Conservation (phyloP, 2,797 vertebrate genomes). For the Myotis planiceps region DNA sequence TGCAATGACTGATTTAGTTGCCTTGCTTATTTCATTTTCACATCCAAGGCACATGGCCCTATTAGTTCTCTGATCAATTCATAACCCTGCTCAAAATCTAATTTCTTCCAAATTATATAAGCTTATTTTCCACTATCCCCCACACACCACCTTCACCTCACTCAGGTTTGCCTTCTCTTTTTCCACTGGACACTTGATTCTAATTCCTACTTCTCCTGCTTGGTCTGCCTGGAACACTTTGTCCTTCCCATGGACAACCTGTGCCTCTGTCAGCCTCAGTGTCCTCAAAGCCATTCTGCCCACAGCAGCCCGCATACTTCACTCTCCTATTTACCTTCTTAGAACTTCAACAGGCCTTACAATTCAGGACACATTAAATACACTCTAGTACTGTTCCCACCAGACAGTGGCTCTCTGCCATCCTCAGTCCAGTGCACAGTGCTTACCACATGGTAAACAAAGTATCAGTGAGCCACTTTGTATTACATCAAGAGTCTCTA, state of each 20-base stretch:
- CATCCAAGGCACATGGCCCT: not conserved
- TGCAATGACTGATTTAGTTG: not conserved
- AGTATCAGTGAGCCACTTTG: not conserved
- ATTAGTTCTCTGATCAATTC: not conserved
- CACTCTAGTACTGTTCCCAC: not conserved
- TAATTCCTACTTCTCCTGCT: not conserved
- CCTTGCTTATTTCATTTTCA: not conserved
- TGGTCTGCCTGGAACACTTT: not conserved
- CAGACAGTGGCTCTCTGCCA: not conserved
- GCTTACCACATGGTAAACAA: not conserved
- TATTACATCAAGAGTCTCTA: not conserved
- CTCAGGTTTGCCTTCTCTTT: not conserved
- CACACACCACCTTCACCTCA: not conserved
- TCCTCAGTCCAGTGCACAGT: not conserved
- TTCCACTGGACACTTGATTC: not conserved
- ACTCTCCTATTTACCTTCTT: not conserved
- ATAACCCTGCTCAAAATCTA: slow-evolving; percentile 4
- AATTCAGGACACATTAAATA: not conserved
- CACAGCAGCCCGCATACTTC: not conserved
- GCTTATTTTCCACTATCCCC: not conserved
- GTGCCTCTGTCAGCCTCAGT: too few relatives aligned
- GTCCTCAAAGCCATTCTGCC: not conserved
- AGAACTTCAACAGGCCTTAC: not conserved
- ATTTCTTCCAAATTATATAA: not conserved
- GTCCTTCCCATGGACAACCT: not conserved